Base-by-base conservation (phyloP, 2,888 invertebrate genomes). In the Parasteatoda lunata region DNA sequence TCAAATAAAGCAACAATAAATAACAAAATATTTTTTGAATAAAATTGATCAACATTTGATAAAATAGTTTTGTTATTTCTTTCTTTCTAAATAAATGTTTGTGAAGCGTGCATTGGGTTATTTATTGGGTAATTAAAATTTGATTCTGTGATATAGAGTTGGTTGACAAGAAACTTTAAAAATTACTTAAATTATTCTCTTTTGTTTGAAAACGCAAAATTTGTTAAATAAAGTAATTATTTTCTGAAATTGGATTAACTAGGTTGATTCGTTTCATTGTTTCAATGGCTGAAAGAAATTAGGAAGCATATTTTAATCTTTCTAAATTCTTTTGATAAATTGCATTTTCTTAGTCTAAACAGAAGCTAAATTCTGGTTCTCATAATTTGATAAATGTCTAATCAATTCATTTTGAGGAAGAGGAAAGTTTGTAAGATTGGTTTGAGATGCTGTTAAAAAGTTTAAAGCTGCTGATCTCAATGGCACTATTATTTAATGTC, bases 341-440 rank as follows among this genome's bases (percentile, higher is more conserved):
- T 13, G 59, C n/a, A 9, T 71, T 9, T 79, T 79, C 70, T 64
- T 72, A n/a, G n/a, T 30, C 49, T 49, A 64, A n/a, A 9, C n/a
- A 64, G 49, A 48, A 71, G 64, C 59, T n/a, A 59, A 49, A 71
- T 71, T 79, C 49, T 30, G 49, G 45, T 71, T 71, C 49, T 30
- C 65, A 47, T 65, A 15, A 51, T n/a, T 49, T 77, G 83, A 76
- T 70, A 64, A 77, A 76, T 83, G 83, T 52, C 51, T 51, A 51
- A 70, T 70, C 70, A 71, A 77, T 70, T 75, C 51, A 11, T 52
- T 45, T 47, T 15, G 15, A 70, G 75, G 77, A 83, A 77, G 69
- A 76, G 49, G 65, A 5, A 70, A 64, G 8, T 72, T 54, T 45
- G 30, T 15, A 54, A 72, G 48, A 51, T 49, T 3, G 13, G 72